A percentile compares a stretch with the other conserved stretches of the same genome.
These are phyloP conservation scores for Lithobates sylvaticus DNA, from an alignment of 2,797 vertebrate species.

Conservation along the genomic window DNA sequence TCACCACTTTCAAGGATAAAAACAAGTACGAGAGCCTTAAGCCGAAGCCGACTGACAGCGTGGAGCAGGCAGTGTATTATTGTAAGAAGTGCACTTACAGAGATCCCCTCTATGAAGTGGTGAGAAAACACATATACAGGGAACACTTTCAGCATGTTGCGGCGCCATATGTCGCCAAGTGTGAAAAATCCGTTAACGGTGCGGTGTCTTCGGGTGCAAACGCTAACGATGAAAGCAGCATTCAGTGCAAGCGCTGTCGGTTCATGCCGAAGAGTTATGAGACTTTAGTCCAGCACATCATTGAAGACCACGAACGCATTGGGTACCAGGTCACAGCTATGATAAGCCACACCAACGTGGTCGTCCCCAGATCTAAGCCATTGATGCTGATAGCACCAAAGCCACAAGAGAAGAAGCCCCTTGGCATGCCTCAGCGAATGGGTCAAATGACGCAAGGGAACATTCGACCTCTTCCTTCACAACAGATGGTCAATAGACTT, in stretches of 20 bases:
- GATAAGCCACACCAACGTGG: slow-evolving; percentile 98
- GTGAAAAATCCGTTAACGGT: slow-evolving; percentile 88
- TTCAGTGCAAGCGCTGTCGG: slow-evolving; percentile 98
- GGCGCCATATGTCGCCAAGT: slow-evolving; percentile 93
- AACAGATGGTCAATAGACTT: slow-evolving; percentile 88
- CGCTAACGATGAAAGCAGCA: slow-evolving; percentile 85
- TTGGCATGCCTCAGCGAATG: slow-evolving; percentile 92
- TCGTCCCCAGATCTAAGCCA: slow-evolving; percentile 93
- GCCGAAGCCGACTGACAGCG: slow-evolving; percentile 86
- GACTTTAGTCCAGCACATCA: slow-evolving; percentile 97
- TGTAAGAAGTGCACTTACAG: slow-evolving; percentile 99
- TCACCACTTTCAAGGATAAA: slow-evolving; percentile 87
- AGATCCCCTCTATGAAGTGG: slow-evolving; percentile 97
- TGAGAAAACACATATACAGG: slow-evolving; percentile 99
- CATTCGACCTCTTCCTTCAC: slow-evolving; percentile 85
- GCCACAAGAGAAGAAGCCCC: slow-evolving; percentile 89
- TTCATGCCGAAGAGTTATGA: slow-evolving; percentile 97
- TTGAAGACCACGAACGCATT: slow-evolving; percentile 97
- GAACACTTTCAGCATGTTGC: slow-evolving; percentile 99
- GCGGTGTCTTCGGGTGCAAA: slow-evolving; percentile 77
- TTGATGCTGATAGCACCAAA: slow-evolving; percentile 91
- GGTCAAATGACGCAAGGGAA: slow-evolving; percentile 82
- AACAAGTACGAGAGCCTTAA: slow-evolving; percentile 88
- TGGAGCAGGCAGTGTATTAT: slow-evolving; percentile 99
- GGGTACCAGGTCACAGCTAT: slow-evolving; percentile 99